Base-by-base conservation (phyloP, 2,888 invertebrate species). In the Xanthia icteritia region DNA sequence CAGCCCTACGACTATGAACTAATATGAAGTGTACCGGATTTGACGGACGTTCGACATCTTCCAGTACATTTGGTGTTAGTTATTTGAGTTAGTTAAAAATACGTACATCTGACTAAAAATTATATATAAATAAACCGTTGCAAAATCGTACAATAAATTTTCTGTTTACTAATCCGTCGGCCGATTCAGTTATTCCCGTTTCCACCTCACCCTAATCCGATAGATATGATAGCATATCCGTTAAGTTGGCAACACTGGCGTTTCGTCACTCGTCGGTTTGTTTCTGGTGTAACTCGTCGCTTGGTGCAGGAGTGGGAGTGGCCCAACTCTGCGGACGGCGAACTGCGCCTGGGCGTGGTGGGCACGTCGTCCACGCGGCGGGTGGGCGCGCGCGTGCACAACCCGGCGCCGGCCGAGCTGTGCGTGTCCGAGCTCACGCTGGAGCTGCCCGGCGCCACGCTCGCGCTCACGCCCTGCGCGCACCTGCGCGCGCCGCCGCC, bases 351-450 rank as follows among this genome's bases (percentile, higher is more conserved):
- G 91, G 98, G 98, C 84, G 96, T 97, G 77, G 96, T 98, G 82
- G 97, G 97, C 86, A 96, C 97, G 90, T 97, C 97, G 70, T 95
- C 97, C 73, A 97, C 97, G 88, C 97, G 98, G 90, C 97, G 97
- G 87, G 97, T 98, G 88, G 95, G 97, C 89, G 98, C 87, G 89
- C 90, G 88, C 27, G 86, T 95, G 89, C 92, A 77, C 92, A 95
- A 95, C 93, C 85, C 88, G n/a, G 93, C 91, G 76, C 91, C 92
- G 64, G 89, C 86, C 73, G 74, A 89, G 87, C 92, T 93, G 71
- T 94, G 94, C 91, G 88, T 91, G 76, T 36, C 74, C 70, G 87
- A 83, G 69, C 86, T 89, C 68, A 48, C 73, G 86, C 89, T 91
- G 65, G 76, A 81, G 72, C 89, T 91, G 88, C 87, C 92, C 67